Evolutionary conservation across 2,797 vertebrate genomes (phyloP), one percentile per base, ranked within the genome.

Genomic region (Urocyon cinereoargenteus): DNA sequence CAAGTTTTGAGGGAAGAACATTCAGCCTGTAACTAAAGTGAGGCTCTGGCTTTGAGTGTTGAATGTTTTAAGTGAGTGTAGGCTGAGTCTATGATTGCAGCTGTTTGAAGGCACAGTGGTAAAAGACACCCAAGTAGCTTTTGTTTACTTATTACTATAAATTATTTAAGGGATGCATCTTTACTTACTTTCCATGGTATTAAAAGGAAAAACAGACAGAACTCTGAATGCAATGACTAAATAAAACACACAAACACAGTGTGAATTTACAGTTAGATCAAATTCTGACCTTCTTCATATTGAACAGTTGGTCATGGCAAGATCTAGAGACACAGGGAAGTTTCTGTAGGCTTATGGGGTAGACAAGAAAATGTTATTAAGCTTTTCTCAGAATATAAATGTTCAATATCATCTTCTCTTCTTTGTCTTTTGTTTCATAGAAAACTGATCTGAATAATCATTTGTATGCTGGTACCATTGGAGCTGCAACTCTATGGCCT

Each of bases 131-230:
- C 34, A 93, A 40, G 75, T 0, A 82, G 21, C 40, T 62, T 45
- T 88, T 89, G 19, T 89, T 96, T 85, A 70, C 86, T 96, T 94
- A 68, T 79, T 91, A 62, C 15, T 93, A 26, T 95, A 91, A 92
- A 66, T 95, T 96, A 91, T 93, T 96, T 95, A 86, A 95, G 45
- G 18, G 31, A 18, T 91, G 18, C 18, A 51, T 87, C 34, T 82
- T 57, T 91, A 55, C 57, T 57, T 91, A 53, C 57, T 86, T 97
- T 82, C 24, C 66, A 36, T 88, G 45, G 45, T 3, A 82, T 70
- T 94, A 82, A 70, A 88, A 82, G 82, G 81, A 82, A 18, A 96
- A 85, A 78, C 28, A 62, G 45, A 86, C 5, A 51, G 77, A 91
- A 53, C 28, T 89, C 51, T 77, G 36, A n/a, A 94, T 90, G 40